A percentile compares a stretch with the other conserved stretches of the same genome.
Conservation (phyloP, 2,113 vertebrate genomes). For the Rousettus leschenaultii region DNA sequence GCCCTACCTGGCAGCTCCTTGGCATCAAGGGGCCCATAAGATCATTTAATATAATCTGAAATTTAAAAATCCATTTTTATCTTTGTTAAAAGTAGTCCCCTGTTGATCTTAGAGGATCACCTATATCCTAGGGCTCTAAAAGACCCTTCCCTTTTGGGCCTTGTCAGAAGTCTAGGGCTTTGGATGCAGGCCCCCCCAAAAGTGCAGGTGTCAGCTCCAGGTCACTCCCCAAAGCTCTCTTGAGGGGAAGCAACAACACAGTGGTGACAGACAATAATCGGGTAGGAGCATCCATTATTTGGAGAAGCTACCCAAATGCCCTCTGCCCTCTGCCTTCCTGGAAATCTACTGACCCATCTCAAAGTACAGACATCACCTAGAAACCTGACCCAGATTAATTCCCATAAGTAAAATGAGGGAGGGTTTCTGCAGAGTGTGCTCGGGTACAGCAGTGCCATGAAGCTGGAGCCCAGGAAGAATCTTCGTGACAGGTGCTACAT, state of each 20-base stretch:
- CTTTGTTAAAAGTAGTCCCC: neutral
- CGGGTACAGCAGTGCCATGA: neutral
- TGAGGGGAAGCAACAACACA: neutral
- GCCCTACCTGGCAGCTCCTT: neutral
- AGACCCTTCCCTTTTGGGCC: neutral
- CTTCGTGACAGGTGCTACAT: neutral
- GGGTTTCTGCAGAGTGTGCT: neutral
- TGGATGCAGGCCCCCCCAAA: neutral
- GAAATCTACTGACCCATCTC: slow-evolving; percentile 39
- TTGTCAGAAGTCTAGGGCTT: neutral
- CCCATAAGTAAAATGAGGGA: neutral
- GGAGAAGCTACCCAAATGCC: neutral
- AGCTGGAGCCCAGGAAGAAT: neutral
- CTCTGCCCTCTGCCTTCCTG: slow-evolving; percentile 3
- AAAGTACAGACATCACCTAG: slow-evolving; percentile 12
- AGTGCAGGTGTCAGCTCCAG: neutral
- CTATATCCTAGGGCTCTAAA: neutral
- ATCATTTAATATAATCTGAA: slow-evolving; percentile 1
- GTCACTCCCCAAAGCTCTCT: neutral
- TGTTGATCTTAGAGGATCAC: neutral
- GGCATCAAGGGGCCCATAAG: neutral
- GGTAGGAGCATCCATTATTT: neutral
- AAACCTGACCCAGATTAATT: slow-evolving; percentile 37
- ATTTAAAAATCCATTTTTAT: slow-evolving; percentile 14
- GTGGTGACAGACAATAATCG: neutral